These are phyloP conservation scores for Pristionchus fissidentatus DNA, from an alignment of 2,888 invertebrate species.

Conservation along the genomic window DNA sequence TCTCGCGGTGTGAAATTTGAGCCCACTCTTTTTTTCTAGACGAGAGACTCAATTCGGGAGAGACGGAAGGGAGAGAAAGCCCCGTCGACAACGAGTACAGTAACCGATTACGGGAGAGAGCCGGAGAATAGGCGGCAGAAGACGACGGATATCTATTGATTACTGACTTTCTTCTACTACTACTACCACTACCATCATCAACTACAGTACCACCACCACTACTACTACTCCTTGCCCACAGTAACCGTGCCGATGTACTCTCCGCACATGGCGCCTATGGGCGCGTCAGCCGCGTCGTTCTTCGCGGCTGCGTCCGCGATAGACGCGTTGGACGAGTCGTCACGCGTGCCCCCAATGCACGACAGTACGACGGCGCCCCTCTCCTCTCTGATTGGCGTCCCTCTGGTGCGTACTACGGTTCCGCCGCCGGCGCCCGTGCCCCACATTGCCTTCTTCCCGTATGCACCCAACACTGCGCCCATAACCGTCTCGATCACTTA, in stretches of 20 bases:
- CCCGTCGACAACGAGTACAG: neutral
- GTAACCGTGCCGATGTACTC: slow-evolving; percentile 12
- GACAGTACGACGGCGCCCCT: neutral
- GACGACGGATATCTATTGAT: too few relatives aligned
- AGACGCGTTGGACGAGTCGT: neutral
- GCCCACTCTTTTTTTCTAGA: slow-evolving; percentile 19
- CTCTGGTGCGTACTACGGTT: slow-evolving; percentile 1
- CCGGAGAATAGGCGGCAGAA: too few relatives aligned
- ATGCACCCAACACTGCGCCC: slow-evolving; percentile 36
- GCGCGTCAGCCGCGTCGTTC: neutral
- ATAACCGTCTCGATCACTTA: slow-evolving; percentile 33
- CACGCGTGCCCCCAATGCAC: neutral
- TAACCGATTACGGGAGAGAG: neutral
- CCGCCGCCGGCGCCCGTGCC: slow-evolving; percentile 25
- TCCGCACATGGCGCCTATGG: neutral
- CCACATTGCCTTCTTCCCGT: slow-evolving; percentile 45
- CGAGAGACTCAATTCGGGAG: slow-evolving; percentile 9
- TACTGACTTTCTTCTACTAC: slow-evolving; percentile 6
- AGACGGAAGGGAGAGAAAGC: neutral
- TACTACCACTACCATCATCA: neutral
- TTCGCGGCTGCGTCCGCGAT: slow-evolving; percentile 5
- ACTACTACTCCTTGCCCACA: slow-evolving; percentile 5
- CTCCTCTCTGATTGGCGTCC: slow-evolving; percentile 10
- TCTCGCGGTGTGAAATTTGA: too few relatives aligned
- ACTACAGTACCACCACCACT: neutral